Evolutionary conservation across 2,113 vertebrate species (phyloP).

Genomic region (Rhabdornis inornatus): DNA sequence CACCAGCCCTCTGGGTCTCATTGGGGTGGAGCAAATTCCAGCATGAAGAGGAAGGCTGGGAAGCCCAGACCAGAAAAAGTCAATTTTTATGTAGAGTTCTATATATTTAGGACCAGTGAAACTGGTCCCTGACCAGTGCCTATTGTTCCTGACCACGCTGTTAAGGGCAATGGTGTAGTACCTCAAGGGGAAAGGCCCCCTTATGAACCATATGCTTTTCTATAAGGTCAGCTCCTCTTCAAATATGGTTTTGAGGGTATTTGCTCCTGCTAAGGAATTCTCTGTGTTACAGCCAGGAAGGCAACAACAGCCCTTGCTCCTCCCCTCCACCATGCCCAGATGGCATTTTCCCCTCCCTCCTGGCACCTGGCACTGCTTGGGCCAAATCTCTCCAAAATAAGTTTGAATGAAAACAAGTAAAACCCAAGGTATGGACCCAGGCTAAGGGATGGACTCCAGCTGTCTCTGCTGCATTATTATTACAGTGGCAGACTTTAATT

Average conservation of each 20-base stretch:
- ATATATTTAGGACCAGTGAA: neutral
- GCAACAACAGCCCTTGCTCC: neutral
- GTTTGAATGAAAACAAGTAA: neutral
- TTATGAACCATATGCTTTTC: neutral
- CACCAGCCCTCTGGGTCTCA: accelerated
- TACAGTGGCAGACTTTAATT: slow-evolving; percentile 27
- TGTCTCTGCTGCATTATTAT: neutral
- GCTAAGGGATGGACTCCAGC: neutral
- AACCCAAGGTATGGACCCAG: neutral
- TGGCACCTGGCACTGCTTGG: neutral
- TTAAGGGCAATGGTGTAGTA: neutral
- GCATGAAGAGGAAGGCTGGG: neutral
- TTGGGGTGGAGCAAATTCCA: neutral
- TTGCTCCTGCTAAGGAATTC: neutral
- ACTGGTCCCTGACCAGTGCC: neutral
- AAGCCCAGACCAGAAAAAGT: neutral
- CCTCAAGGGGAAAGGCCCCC: neutral
- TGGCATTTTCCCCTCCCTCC: neutral
- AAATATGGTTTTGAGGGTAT: neutral
- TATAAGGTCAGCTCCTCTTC: neutral
- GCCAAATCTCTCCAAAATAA: neutral
- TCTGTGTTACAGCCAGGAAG: neutral
- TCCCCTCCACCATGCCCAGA: neutral
- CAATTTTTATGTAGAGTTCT: neutral
- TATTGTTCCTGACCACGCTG: neutral